A percentile compares a stretch with the other conserved stretches of the same genome.
These are phyloP conservation scores for Sebastiscus tertius DNA, from an alignment of 2,797 vertebrate genomes.

Conservation along the genomic window DNA sequence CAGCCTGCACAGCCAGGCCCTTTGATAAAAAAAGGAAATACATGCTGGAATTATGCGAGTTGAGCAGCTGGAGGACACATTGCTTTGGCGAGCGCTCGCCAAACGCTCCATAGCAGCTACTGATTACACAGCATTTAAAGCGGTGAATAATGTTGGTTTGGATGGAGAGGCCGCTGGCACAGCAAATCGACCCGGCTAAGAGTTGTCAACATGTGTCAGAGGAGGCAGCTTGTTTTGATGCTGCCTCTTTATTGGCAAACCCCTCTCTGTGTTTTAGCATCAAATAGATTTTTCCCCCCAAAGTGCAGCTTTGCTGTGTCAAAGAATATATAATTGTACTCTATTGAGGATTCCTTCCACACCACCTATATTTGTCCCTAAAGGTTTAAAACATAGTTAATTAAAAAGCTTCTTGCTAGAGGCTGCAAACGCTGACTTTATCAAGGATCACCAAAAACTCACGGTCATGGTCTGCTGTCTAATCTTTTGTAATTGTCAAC, in stretches of 20 bases:
- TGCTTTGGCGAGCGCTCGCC: slow-evolving; percentile 5
- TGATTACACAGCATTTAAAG: slow-evolving; percentile 37
- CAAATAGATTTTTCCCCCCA: neutral
- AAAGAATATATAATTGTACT: neutral
- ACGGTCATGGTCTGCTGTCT: too few relatives aligned
- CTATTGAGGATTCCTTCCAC: neutral
- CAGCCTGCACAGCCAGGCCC: neutral
- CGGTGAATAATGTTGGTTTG: slow-evolving; percentile 22
- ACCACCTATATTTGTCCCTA: neutral
- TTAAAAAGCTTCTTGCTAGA: too few relatives aligned
- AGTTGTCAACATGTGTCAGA: slow-evolving; percentile 14
- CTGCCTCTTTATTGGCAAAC: neutral
- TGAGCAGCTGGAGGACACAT: slow-evolving; percentile 26
- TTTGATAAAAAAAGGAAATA: slow-evolving; percentile 6
- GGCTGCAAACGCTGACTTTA: too few relatives aligned
- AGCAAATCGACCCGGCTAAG: neutral
- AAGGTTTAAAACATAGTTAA: too few relatives aligned
- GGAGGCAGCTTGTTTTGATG: neutral
- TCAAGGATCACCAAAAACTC: too few relatives aligned
- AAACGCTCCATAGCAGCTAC: slow-evolving; percentile 22
- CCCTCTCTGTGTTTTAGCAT: neutral
- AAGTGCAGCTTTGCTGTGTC: neutral
- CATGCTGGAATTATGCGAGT: slow-evolving; percentile 26
- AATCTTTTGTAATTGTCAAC: too few relatives aligned
- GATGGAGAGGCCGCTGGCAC: slow-evolving; percentile 6